Evolutionary conservation across 2,797 vertebrate species (phyloP), one percentile per base, ranked within the genome.

Genomic region (Lophius americanus): DNA sequence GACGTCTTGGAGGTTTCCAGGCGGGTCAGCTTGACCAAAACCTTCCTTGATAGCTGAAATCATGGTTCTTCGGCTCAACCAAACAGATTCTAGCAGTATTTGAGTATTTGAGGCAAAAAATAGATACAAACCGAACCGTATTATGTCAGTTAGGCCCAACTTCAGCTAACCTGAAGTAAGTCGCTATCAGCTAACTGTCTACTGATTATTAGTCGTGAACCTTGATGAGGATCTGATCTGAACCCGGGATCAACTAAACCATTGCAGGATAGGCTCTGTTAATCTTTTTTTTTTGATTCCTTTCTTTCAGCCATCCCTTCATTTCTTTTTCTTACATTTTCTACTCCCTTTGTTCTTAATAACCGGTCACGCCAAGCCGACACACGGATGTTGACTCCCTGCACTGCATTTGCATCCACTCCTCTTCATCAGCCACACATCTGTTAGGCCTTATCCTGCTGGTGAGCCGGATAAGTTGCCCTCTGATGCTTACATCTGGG

Each of bases 321-420:
- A 72, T 76, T 72, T 73, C 49, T 75, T 78, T 82, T 78, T 78
- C 70, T 66, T 78, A 64, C 83, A 85, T 82, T 64, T 68, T 65
- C 75, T 53, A 1, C 63, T 77, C 64, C 73, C 79, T 75, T 81
- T 64, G 4, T 14, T 80, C 77, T 71, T 56, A 68, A 72, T 68
- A 69, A 79, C 75, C 74, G 44, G 32, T 70, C 68, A 43, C 77
- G 39, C 65, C 73, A 60, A 70, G 41, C 68, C 64, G 58, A 64
- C 50, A 48, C 32, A 64, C 44, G 23, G 36, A 32, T n/a, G 50
- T 80, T 79, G 75, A 84, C 66, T 42, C 60, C 48, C 59, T 60
- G 71, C 70, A 75, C 71, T 59, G 68, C 77, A 85, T 85, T 75
- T 75, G 76, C 76, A 77, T 75, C 48, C 78, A 68, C 85, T 68